Evolutionary conservation across 2,797 vertebrate species (phyloP), one percentile per base, ranked within the genome.

Genomic region (Erpetoichthys calabaricus): DNA sequence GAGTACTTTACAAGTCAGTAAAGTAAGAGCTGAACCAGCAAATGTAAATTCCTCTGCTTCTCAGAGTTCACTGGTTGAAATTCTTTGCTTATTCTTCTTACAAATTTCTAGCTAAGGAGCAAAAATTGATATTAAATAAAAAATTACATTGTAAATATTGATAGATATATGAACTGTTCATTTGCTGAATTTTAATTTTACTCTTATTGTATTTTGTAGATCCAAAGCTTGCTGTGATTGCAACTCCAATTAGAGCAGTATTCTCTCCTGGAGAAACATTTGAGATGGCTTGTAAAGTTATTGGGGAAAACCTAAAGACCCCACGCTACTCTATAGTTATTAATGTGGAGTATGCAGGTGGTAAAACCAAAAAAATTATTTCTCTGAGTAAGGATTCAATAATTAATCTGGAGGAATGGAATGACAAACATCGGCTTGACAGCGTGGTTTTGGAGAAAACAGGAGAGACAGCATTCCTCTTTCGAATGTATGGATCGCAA

Each of bases 251-350:
- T 45, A 90, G 87, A 49, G 84, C 89, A 0, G 89, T 88, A 58
- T 84, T 87, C 0, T 81, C 82, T 25, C 84, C 86, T 2, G 94
- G 95, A 6, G 86, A 89, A 45, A 94, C 89, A 2, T 98, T 98
- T 60, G 92, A 97, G 78, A 94, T 98, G 92, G 87, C 77, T 10
- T 98, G 94, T 77, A 75, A 78, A 41, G 84, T 89, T 25, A 73
- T 69, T 57, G 74, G 81, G 0, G 76, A 88, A 61, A 92, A 93
- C 69, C 83, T 92, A 7, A 87, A 80, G 44, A 86, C 84, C 0
- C 81, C 85, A 0, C 77, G 86, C 5, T 94, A 89, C 55, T 92
- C 91, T 0, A 89, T 97, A 6, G 81, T 90, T 58, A 80, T 98
- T 76, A 87, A 81, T 0, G 79, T 83, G 0, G 86, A 91, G 78